Conservation (phyloP, 2,888 invertebrate genomes). For the Mimumesa dahlbomi region DNA sequence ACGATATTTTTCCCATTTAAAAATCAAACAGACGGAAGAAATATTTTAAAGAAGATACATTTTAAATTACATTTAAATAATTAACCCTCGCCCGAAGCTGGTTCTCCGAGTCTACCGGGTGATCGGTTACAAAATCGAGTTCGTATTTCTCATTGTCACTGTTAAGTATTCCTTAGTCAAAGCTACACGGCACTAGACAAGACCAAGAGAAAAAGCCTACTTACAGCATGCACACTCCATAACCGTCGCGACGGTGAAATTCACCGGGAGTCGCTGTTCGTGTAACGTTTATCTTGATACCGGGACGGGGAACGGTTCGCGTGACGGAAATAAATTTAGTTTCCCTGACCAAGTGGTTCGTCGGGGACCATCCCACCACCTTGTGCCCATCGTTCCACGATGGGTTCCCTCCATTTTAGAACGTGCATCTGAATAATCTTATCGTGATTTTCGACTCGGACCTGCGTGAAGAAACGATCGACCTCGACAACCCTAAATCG, state of each 20-base stretch:
- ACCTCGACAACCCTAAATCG: too few species aligned
- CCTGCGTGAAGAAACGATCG: too few species aligned
- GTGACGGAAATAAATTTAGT: slow-evolving; percentile 13
- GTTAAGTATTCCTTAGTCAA: slow-evolving; percentile 49
- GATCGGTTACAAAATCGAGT: slow-evolving; percentile 36
- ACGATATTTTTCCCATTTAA: not conserved
- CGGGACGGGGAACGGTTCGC: slow-evolving; percentile 10
- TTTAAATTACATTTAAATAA: too few species aligned
- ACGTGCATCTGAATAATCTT: too few species aligned
- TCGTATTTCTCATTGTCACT: slow-evolving; percentile 38
- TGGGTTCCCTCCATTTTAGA: too few species aligned
- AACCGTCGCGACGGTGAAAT: slow-evolving; percentile 24
- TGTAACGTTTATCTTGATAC: slow-evolving; percentile 2
- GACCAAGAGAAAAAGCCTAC: slow-evolving; percentile 58
- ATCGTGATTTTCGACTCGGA: too few species aligned
- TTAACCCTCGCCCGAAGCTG: slow-evolving; percentile 22
- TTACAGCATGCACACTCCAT: slow-evolving; percentile 56
- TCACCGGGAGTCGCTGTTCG: slow-evolving; percentile 6
- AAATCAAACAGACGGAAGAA: too few species aligned
- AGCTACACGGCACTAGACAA: slow-evolving; percentile 53
- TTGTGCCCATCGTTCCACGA: too few species aligned
- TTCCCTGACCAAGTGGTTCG: too few species aligned
- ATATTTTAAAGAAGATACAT: too few species aligned
- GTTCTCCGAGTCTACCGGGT: slow-evolving; percentile 33
- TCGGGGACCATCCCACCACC: too few species aligned